phyloP scores from a whole-genome alignment of 2,888 invertebrate genomes.

The Helicoverpa assulta region DNA sequence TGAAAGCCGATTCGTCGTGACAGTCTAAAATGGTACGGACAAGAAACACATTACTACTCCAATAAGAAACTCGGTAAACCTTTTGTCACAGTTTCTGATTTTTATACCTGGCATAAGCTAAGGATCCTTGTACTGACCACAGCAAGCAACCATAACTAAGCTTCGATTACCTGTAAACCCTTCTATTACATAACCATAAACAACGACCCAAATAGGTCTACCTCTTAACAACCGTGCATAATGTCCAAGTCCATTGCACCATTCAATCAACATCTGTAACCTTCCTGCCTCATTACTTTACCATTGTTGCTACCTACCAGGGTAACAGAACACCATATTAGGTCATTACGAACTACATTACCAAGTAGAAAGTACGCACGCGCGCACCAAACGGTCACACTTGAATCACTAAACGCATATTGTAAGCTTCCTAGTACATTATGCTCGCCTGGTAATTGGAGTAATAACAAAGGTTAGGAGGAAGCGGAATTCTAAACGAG shows the following conservation, averaged over 20 bases:
- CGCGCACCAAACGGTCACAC: slow-evolving; percentile 63
- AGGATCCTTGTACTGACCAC: not conserved
- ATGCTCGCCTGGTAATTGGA: slow-evolving; percentile 61
- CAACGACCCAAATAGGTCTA: slow-evolving; percentile 40
- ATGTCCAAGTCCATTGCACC: slow-evolving; percentile 49
- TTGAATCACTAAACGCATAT: slow-evolving; percentile 68
- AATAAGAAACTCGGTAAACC: not conserved
- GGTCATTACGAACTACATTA: slow-evolving; percentile 57
- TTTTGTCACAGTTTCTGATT: not conserved
- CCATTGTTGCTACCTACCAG: slow-evolving; percentile 59
- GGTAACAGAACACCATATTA: slow-evolving; percentile 59
- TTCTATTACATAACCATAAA: not conserved
- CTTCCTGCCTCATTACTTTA: slow-evolving; percentile 56
- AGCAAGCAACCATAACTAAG: not conserved
- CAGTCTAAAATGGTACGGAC: no score
- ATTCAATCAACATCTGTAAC: slow-evolving; percentile 61
- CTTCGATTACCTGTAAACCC: not conserved
- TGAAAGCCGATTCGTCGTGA: not conserved
- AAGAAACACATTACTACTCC: no score
- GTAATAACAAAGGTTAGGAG: slow-evolving; percentile 56
- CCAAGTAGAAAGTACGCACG: slow-evolving; percentile 55
- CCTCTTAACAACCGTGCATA: slow-evolving; percentile 45
- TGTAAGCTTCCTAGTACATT: slow-evolving; percentile 62
- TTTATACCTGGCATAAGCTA: not conserved
- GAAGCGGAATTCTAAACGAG: slow-evolving; percentile 57